These are phyloP conservation scores for Galerucella pusilla DNA, from an alignment of 2,888 invertebrate species.

Conservation along the genomic window DNA sequence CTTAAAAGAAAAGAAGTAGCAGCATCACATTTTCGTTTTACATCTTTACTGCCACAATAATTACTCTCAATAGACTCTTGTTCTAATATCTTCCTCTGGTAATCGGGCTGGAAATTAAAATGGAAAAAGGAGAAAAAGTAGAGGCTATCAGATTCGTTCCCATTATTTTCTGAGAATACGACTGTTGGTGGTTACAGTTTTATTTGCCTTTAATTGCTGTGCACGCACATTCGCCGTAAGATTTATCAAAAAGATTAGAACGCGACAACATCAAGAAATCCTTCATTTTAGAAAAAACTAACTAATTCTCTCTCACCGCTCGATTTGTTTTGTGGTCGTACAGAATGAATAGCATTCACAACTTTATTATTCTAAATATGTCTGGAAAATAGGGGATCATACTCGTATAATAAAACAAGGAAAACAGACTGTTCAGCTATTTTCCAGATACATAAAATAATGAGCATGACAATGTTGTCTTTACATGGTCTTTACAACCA, in stretches of 20 bases:
- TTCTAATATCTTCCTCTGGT: background rate
- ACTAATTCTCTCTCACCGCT: no score
- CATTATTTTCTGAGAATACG: background rate
- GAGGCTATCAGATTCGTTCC: background rate
- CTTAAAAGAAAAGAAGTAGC: background rate
- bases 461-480: no score
- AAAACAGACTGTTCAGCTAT: no score
- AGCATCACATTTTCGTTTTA: background rate
- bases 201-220: conserved; percentile 1
- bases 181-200: background rate
- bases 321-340: no score
- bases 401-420: no score
- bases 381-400: no score
- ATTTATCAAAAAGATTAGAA: background rate
- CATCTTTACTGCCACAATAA: background rate
- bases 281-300: no score
- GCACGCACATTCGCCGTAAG: background rate
- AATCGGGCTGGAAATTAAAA: background rate
- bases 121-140: background rate
- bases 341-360: no score
- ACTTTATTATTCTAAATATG: no score
- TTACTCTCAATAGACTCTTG: conserved; percentile 9
- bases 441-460: no score
- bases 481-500: no score
- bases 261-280: no score